A percentile compares a stretch with the other conserved stretches of the same genome.
phyloP scores from a whole-genome alignment of 2,888 invertebrate genomes.

The Stenichneumon culpator region DNA sequence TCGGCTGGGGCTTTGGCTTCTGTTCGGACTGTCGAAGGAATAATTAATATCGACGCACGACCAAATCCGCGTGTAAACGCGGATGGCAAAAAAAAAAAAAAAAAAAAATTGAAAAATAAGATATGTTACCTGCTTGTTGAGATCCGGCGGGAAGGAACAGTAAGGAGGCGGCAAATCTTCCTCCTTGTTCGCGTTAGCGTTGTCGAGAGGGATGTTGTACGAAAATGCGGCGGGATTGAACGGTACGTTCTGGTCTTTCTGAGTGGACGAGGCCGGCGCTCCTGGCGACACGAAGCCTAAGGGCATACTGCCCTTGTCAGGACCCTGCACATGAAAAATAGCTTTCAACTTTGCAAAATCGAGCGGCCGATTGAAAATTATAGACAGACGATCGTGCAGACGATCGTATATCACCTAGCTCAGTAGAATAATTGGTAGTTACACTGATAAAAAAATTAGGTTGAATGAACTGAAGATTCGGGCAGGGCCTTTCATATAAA shows the following conservation, averaged over 20 bases:
- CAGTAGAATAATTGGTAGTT: too few relatives aligned
- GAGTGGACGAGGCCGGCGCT: constrained; percentile 64
- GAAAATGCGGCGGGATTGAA: constrained; percentile 85
- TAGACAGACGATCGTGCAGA: too few relatives aligned
- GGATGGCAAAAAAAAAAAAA: constrained; percentile 1
- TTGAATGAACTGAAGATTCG: too few relatives aligned
- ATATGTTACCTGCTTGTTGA: constrained; percentile 89
- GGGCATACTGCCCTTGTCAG: constrained; percentile 72
- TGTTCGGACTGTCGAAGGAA: constrained; percentile 85
- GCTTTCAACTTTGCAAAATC: not conserved
- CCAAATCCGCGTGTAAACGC: constrained; percentile 15
- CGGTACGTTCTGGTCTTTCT: constrained; percentile 80
- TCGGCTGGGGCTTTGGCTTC: constrained; percentile 92
- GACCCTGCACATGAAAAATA: constrained; percentile 62
- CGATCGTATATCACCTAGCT: too few relatives aligned
- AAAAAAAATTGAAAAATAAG: too few relatives aligned
- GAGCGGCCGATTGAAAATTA: too few relatives aligned
- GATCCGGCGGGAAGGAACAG: constrained; percentile 91
- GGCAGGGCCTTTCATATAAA: too few relatives aligned
- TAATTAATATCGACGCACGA: constrained; percentile 1
- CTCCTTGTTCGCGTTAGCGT: constrained; percentile 85
- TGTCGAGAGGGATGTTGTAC: constrained; percentile 90
- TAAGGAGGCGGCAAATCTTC: constrained; percentile 90
- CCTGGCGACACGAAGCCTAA: constrained; percentile 80
- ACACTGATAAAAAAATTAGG: too few relatives aligned